A percentile compares a stretch with the other conserved stretches of the same genome.
Evolutionary conservation across 92 coral and sea anemone species (phyloP).

Genomic region (Galaxea fascicularis): DNA sequence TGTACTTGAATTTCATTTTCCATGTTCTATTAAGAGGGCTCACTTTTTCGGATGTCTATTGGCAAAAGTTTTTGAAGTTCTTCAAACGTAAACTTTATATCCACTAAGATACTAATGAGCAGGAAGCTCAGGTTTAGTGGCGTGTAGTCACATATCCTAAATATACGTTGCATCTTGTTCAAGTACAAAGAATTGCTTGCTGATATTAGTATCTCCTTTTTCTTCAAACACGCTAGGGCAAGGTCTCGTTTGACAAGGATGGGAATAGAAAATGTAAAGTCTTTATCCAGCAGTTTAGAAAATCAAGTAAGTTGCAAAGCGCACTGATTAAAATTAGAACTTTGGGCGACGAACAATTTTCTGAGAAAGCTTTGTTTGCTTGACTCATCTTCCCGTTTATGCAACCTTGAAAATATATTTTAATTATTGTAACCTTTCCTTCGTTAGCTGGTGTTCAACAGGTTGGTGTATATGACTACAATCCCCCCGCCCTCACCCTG

Average conservation of each 20-base stretch:
- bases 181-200: not conserved
- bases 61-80: too few species aligned
- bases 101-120: too few species aligned
- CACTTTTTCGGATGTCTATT: too few species aligned
- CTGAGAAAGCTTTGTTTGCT: not conserved
- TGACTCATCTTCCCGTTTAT: too few species aligned
- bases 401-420: too few species aligned
- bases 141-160: too few species aligned
- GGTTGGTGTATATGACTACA: constrained; percentile 33
- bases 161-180: too few species aligned
- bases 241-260: constrained; percentile 60
- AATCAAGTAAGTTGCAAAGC: constrained; percentile 14
- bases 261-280: constrained; percentile 62
- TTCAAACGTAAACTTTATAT: too few species aligned
- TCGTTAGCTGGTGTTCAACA: constrained; percentile 34
- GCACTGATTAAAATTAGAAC: not conserved
- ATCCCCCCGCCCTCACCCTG: constrained; percentile 38
- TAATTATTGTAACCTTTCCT: not conserved
- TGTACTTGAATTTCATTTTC: too few species aligned
- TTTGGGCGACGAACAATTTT: not conserved
- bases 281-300: constrained; percentile 49
- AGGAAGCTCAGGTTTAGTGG: too few species aligned
- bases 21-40: too few species aligned
- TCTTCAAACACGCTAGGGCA: constrained; percentile 33
- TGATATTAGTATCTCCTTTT: not conserved